A percentile compares a stretch with the other conserved stretches of the same genome.
These are phyloP conservation scores for Ochotona princeps DNA, from an alignment of 2,113 vertebrate species.

Conservation along the genomic window DNA sequence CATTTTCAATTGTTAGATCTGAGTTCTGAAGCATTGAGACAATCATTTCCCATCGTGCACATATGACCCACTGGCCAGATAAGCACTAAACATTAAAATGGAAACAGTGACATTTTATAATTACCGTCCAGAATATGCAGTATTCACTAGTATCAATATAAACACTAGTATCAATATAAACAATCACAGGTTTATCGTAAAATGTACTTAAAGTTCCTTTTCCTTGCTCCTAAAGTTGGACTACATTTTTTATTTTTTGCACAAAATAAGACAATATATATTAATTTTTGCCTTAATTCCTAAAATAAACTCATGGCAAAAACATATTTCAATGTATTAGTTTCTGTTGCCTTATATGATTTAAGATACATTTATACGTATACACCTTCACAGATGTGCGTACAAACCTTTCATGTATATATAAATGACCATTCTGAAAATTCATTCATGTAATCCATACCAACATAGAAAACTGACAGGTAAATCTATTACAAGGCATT, in stretches of 20 bases:
- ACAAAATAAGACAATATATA: conserved; percentile 10
- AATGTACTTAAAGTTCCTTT: neutral
- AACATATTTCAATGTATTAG: neutral
- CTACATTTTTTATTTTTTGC: neutral
- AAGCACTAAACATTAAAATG: neutral
- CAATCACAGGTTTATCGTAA: neutral
- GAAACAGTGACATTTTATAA: conserved; percentile 25
- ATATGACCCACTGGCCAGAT: neutral
- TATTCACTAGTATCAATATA: neutral
- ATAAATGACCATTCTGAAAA: conserved; percentile 1
- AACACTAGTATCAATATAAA: neutral
- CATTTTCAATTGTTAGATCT: conserved; percentile 67
- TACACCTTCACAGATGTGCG: neutral
- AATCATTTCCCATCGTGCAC: conserved; percentile 5
- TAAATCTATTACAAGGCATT: neutral
- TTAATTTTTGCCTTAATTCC: neutral
- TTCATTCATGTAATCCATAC: neutral
- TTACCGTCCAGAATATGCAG: neutral
- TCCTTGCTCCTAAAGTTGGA: neutral
- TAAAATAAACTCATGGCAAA: conserved; percentile 31
- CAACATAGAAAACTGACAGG: neutral
- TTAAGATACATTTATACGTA: neutral
- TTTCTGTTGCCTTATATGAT: conserved; percentile 10
- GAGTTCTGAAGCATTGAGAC: conserved; percentile 57
- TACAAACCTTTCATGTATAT: neutral